phyloP scores from a whole-genome alignment of 1,140 invertebrate species.

The Portunus trituberculatus region DNA sequence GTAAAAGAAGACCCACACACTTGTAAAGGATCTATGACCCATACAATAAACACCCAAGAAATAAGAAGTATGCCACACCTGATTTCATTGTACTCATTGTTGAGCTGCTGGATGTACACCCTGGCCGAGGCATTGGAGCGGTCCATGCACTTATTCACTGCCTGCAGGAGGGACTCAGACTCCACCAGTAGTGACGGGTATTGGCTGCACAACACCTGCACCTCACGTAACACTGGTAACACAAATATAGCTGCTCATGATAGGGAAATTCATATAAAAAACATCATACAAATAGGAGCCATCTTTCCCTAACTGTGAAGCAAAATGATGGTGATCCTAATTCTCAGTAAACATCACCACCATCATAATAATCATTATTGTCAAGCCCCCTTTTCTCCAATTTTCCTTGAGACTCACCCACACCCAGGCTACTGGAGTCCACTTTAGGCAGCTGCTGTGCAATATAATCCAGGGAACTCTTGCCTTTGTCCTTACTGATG shows the following conservation, averaged over 20 bases:
- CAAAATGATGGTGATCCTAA: too few relatives aligned
- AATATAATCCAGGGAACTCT: constrained; percentile 90
- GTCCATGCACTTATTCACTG: constrained; percentile 86
- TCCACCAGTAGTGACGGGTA: constrained; percentile 89
- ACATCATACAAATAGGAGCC: too few relatives aligned
- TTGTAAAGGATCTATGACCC: too few relatives aligned
- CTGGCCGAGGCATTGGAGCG: constrained; percentile 80
- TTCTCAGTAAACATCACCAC: too few relatives aligned
- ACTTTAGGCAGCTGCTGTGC: constrained; percentile 86
- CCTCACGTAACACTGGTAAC: constrained; percentile 86
- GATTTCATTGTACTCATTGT: constrained; percentile 79
- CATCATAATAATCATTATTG: too few relatives aligned
- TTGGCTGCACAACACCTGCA: constrained; percentile 86
- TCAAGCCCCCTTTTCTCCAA: neutral
- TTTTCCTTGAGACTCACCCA: constrained; percentile 67
- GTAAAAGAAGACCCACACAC: too few relatives aligned
- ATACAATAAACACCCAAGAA: too few relatives aligned
- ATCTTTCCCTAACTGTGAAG: too few relatives aligned
- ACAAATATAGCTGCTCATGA: constrained; percentile 18
- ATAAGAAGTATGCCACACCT: constrained; percentile 52
- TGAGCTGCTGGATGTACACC: constrained; percentile 81
- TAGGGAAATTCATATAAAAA: neutral
- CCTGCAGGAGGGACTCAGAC: constrained; percentile 88
- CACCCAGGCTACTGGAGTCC: constrained; percentile 86
- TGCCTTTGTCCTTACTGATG: constrained; percentile 85